Conservation (phyloP, 1,140 invertebrate genomes). For the Neodiprion lecontei region DNA sequence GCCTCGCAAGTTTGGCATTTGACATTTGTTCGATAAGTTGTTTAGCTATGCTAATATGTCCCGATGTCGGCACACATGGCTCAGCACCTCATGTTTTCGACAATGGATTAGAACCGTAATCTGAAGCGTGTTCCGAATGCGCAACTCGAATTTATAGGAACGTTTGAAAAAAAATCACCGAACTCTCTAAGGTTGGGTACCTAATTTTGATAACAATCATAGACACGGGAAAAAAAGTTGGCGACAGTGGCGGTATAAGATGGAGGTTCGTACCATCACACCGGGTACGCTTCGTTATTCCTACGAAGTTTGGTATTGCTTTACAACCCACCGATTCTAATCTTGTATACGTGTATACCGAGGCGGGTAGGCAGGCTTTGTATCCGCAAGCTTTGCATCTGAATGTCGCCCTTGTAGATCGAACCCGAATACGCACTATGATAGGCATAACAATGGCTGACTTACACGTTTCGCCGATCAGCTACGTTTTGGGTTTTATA, state of each 20-base stretch:
- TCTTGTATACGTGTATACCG: neutral
- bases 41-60: neutral
- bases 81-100: neutral
- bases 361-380: neutral
- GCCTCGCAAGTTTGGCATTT: neutral
- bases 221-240: too few relatives aligned
- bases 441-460: neutral
- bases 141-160: too few relatives aligned
- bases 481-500: neutral
- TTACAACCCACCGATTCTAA: slow-evolving; percentile 7
- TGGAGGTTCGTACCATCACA: neutral
- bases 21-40: neutral
- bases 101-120: neutral
- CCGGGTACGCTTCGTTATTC: neutral
- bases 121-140: too few relatives aligned
- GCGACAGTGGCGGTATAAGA: too few relatives aligned
- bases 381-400: slow-evolving; percentile 14
- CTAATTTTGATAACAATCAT: too few relatives aligned
- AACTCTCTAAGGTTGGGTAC: too few relatives aligned
- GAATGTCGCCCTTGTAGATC: slow-evolving; percentile 16
- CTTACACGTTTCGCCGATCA: slow-evolving; percentile 9
- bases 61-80: neutral
- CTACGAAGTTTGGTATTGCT: neutral
- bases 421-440: neutral
- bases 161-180: too few relatives aligned